Evolutionary conservation across 2,888 invertebrate genomes (phyloP).

Genomic region (Thera obeliscata): DNA sequence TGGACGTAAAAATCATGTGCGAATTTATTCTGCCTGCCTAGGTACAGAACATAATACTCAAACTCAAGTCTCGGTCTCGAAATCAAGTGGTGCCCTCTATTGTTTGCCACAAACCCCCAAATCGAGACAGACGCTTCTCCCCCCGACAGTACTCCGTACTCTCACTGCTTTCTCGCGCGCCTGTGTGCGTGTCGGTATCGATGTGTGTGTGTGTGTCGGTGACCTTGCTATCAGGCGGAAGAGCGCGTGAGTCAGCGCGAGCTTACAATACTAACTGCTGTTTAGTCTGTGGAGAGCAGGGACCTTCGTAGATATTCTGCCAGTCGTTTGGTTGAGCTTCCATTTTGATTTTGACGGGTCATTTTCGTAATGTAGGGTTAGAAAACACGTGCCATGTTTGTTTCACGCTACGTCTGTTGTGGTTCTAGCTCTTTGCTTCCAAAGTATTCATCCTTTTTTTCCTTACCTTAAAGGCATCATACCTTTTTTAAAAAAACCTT

Average conservation of each 20-base stretch:
- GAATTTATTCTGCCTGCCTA: too few species aligned
- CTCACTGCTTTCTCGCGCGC: constrained; percentile 77
- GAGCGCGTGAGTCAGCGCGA: constrained; percentile 77
- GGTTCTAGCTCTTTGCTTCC: too few species aligned
- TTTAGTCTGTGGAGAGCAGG: constrained; percentile 47
- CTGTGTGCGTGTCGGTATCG: constrained; percentile 63
- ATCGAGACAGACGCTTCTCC: constrained; percentile 36
- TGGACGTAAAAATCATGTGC: too few species aligned
- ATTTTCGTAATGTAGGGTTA: background rate
- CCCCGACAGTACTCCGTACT: constrained; percentile 80
- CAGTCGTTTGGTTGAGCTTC: constrained; percentile 31
- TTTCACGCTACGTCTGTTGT: too few species aligned
- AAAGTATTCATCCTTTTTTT: too few species aligned
- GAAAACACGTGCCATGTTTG: background rate
- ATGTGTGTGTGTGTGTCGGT: constrained; percentile 72
- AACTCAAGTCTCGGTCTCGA: background rate
- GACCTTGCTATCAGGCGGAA: constrained; percentile 85
- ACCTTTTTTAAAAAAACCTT: too few species aligned
- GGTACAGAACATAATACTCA: background rate
- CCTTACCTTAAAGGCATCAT: too few species aligned
- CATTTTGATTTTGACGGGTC: constrained; percentile 7
- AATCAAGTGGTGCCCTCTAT: constrained; percentile 15
- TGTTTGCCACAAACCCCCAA: constrained; percentile 4
- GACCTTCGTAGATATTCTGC: constrained; percentile 42
- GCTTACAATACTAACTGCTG: constrained; percentile 47